Conservation (phyloP, 2,113 vertebrate species). For the Labeo catla region DNA sequence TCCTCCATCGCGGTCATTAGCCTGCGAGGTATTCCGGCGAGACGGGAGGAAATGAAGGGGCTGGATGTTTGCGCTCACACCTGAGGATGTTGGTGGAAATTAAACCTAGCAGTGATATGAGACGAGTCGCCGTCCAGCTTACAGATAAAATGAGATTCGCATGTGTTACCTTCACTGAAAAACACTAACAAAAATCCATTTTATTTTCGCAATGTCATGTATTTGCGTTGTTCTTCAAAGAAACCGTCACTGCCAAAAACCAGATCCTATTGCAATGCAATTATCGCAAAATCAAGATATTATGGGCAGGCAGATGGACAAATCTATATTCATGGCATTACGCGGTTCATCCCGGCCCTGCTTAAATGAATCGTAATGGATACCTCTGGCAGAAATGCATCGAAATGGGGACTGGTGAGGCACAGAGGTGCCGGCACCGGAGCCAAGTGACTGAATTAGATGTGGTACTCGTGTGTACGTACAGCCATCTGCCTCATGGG, state of each 20-base stretch:
- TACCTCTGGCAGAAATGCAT: constrained; percentile 27
- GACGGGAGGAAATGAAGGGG: background rate
- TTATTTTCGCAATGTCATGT: background rate
- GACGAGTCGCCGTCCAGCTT: background rate
- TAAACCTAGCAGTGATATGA: constrained; percentile 15
- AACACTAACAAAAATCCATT: background rate
- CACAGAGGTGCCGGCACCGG: background rate
- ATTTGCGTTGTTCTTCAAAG: background rate
- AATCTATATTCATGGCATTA: constrained; percentile 43
- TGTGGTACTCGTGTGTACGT: constrained; percentile 23
- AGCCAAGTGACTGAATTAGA: constrained; percentile 35
- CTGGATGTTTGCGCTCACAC: constrained; percentile 9
- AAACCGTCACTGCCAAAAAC: background rate
- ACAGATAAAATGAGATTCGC: background rate
- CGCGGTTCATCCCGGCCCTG: background rate
- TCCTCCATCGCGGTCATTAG: background rate
- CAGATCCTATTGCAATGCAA: constrained; percentile 1
- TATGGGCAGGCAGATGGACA: constrained; percentile 38
- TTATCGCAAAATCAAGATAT: constrained; percentile 7
- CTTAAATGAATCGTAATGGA: constrained; percentile 33
- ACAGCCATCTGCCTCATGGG: constrained; percentile 44
- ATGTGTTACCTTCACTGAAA: background rate
- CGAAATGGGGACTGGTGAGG: background rate
- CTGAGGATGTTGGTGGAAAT: constrained; percentile 21
- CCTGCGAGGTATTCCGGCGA: constrained; percentile 3